Evolutionary conservation across 2,113 vertebrate species (phyloP).

Genomic region (Pampusana beccarii): DNA sequence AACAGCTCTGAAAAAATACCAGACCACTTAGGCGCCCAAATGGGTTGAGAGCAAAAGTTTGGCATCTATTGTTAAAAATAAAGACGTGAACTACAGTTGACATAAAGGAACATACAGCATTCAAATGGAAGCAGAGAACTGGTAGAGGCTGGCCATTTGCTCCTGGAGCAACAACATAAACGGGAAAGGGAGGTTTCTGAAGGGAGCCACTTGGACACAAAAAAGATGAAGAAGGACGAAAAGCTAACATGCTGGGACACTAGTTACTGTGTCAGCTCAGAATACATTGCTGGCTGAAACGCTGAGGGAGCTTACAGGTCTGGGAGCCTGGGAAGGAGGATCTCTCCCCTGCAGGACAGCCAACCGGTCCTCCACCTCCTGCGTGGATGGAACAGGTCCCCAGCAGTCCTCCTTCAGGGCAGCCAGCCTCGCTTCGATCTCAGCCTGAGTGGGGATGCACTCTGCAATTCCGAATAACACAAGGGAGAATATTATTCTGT

Average conservation of each 20-base stretch:
- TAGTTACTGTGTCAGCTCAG: background rate
- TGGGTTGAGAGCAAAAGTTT: background rate
- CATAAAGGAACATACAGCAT: background rate
- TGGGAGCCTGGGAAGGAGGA: conserved; percentile 75
- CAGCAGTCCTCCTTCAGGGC: conserved; percentile 80
- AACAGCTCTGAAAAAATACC: background rate
- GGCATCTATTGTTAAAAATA: background rate
- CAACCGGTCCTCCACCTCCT: conserved; percentile 89
- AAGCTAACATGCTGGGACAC: background rate
- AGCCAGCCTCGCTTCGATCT: conserved; percentile 90
- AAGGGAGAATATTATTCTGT: background rate
- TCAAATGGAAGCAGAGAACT: background rate
- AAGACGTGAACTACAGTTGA: background rate
- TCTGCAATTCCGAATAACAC: conserved; percentile 72
- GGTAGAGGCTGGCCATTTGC: background rate
- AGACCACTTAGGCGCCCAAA: background rate
- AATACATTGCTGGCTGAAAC: background rate
- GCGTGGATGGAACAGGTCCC: conserved; percentile 78
- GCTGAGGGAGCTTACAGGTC: conserved; percentile 74
- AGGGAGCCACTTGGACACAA: background rate
- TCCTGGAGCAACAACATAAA: background rate
- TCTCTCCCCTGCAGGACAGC: conserved; percentile 82
- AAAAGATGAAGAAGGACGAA: background rate
- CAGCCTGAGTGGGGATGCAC: conserved; percentile 84
- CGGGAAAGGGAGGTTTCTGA: background rate